These are phyloP conservation scores for Tetranychus piercei DNA, from an alignment of 2,888 invertebrate species.

Conservation along the genomic window DNA sequence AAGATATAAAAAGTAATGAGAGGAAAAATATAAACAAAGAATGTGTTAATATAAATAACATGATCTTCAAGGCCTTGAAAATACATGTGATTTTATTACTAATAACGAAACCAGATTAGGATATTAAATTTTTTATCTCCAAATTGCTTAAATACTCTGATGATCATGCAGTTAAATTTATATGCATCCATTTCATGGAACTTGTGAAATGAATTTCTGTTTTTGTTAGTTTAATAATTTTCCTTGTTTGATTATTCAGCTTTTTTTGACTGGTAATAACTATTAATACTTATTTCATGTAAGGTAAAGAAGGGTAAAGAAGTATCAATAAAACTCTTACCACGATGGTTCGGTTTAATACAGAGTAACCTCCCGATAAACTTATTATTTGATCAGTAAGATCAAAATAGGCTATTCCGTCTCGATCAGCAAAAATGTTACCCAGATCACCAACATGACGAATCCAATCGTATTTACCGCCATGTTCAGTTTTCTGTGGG, in stretches of 20 bases:
- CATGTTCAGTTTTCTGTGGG: constrained; percentile 11
- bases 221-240: no score
- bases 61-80: no score
- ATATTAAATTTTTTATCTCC: no score
- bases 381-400: constrained; percentile 16
- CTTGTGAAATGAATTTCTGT: no score
- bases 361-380: constrained; percentile 10
- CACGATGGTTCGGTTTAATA: constrained; percentile 16
- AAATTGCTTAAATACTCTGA: no score
- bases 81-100: no score
- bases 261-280: no score
- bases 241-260: no score
- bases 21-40: not conserved
- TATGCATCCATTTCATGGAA: not conserved
- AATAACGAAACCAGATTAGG: no score
- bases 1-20: not conserved
- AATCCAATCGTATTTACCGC: constrained; percentile 12
- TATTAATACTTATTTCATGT: no score
- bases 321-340: constrained; percentile 23
- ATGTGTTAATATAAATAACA: no score
- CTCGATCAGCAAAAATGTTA: constrained; percentile 14
- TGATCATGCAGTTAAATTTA: no score
- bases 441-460: constrained; percentile 65
- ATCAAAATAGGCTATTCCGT: constrained; percentile 16
- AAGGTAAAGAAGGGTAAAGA: not conserved